Evolutionary conservation across 2,888 invertebrate species (phyloP), one percentile per base, ranked within the genome.

Genomic region (Aphidius colemani): DNA sequence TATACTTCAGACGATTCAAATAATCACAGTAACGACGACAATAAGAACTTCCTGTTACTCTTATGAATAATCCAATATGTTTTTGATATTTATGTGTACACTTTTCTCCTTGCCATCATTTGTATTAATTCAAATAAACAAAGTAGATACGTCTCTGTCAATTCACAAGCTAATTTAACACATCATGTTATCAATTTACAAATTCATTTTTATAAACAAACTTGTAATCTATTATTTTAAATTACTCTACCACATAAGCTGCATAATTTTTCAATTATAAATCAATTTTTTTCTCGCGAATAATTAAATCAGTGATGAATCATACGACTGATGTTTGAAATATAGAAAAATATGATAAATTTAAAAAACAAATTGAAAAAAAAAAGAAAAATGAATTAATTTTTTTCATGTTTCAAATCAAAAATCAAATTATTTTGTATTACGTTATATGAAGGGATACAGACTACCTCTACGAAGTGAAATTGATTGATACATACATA

Each of bases 1-100:
- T 13, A 48, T 51, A 63, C 5, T 53, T 53, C 39, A 53, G 44
- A 61, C 57, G 53, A 59, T 62, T 45, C 64, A 66, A 66, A 67
- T 69, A 77, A 78, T 78, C 76, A 74, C 66, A 62, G 69, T 71
- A 78, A 77, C 75, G 73, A 75, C 75, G 75, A 77, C 75, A 77
- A 78, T 72, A 74, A 78, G 78, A 71, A 73, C 74, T 78, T 78
- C 78, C 78, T 74, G 78, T 72, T 55, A 49, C 59, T 67, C 60
- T 63, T 63, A 64, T 57, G 62, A 65, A 40, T 53, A 57, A 50
- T 30, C 53, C 56, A 43, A 46, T n/a, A n/a, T 58, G 50, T 46
- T 65, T 59, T 61, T 53, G 48, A 55, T 58, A 58, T 58, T 48
- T 59, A 51, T 53, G 60, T 57, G 59, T 59, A 18, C 13, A 18